Conservation (phyloP, 2,888 invertebrate genomes). For the Eustalomyia histrio region DNA sequence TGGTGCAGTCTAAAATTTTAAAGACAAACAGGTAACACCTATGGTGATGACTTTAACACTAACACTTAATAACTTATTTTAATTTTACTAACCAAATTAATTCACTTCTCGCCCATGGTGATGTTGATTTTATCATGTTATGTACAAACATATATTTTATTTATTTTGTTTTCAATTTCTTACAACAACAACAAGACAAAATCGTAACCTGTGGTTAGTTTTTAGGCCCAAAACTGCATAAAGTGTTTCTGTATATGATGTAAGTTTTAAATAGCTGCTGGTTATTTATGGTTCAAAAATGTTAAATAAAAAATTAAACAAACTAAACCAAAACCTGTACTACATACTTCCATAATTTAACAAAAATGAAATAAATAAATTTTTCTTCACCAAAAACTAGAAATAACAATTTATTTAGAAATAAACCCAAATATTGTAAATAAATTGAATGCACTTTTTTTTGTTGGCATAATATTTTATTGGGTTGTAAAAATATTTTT, state of each 20-base stretch:
- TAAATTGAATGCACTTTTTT: constrained; percentile 18
- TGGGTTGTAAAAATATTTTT: constrained; percentile 27
- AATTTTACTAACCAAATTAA: too few relatives aligned
- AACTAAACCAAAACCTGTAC: constrained; percentile 2
- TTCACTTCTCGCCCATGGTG: not conserved
- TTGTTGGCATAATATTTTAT: not conserved
- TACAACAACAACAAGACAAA: constrained; percentile 6
- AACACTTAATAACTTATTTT: too few relatives aligned
- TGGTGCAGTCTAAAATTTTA: too few relatives aligned
- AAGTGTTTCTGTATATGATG: constrained; percentile 30
- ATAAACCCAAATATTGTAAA: not conserved
- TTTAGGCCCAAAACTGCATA: constrained; percentile 31
- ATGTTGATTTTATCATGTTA: not conserved
- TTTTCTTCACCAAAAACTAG: not conserved
- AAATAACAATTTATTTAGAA: not conserved
- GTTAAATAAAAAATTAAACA: not conserved
- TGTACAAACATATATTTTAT: not conserved
- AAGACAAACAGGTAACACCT: too few relatives aligned
- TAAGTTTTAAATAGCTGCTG: constrained; percentile 22
- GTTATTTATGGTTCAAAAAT: not conserved
- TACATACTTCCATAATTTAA: not conserved
- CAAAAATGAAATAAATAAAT: not conserved
- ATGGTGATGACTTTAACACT: too few relatives aligned
- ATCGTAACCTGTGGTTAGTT: constrained; percentile 1
- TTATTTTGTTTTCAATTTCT: not conserved